Conservation (phyloP, 1,140 invertebrate species). For the Arctopsyche grandis region DNA sequence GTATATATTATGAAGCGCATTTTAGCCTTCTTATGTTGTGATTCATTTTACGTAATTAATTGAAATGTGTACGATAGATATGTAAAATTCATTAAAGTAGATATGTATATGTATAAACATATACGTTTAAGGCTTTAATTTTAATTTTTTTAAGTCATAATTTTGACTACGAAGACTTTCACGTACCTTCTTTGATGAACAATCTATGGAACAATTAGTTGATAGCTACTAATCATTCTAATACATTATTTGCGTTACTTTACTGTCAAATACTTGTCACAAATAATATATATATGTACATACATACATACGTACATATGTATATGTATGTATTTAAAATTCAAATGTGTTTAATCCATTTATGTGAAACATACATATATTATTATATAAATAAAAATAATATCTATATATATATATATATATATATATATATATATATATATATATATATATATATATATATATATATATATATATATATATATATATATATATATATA, state of each 20-base stretch:
- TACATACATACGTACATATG: no score
- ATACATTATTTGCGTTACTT: neutral
- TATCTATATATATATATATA: neutral
- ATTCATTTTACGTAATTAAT: constrained; percentile 53
- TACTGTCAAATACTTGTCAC: constrained; percentile 1
- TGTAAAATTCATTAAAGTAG: constrained; percentile 23
- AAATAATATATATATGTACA: no score
- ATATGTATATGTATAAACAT: neutral
- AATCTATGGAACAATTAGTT: constrained; percentile 49
- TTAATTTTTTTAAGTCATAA: constrained; percentile 36
- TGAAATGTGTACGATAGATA: constrained; percentile 32
- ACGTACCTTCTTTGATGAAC: constrained; percentile 27
- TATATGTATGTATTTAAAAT: no score
- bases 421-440: neutral
- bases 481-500: neutral
- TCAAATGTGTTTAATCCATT: neutral
- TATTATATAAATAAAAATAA: neutral
- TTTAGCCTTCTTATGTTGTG: constrained; percentile 55
- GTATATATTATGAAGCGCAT: constrained; percentile 54
- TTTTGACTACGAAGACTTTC: constrained; percentile 41
- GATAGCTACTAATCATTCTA: constrained; percentile 23
- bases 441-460: neutral
- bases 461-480: neutral
- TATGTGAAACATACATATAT: constrained; percentile 5
- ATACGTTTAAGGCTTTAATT: constrained; percentile 1